A percentile compares a stretch with the other conserved stretches of the same genome.
Evolutionary conservation across 2,113 vertebrate species (phyloP).

Genomic region (Cynopterus brachyotis): DNA sequence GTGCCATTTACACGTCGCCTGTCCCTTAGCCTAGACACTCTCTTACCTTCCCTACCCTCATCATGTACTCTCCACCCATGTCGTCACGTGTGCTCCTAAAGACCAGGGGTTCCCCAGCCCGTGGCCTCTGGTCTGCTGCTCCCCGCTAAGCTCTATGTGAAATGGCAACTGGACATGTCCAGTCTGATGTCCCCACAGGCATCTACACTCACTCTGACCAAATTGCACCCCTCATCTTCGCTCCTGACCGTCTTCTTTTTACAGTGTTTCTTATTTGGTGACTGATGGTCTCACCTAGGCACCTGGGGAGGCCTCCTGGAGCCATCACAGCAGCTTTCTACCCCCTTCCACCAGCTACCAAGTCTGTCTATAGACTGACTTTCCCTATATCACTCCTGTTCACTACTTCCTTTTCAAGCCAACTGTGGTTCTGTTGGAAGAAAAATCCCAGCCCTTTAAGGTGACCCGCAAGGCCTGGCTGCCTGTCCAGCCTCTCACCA

Average conservation of each 20-base stretch:
- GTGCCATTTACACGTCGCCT: too few species aligned
- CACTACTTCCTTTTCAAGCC: neutral
- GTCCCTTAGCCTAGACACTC: neutral
- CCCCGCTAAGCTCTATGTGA: neutral
- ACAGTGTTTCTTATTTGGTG: neutral
- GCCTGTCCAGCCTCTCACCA: neutral
- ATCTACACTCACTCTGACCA: rapidly evolving
- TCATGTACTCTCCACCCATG: neutral
- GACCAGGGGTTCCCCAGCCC: rapidly evolving
- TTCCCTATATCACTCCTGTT: neutral
- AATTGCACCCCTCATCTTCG: rapidly evolving
- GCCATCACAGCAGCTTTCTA: rapidly evolving
- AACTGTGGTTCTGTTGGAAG: neutral
- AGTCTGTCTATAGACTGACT: neutral
- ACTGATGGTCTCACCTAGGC: neutral
- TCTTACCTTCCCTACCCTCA: neutral
- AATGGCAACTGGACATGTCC: neutral
- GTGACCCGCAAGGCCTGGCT: neutral
- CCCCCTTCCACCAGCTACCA: neutral
- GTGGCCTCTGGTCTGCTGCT: neutral
- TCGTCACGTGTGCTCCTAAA: too few species aligned
- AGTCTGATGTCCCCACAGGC: too few species aligned
- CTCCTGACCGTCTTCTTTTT: neutral
- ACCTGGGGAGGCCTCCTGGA: neutral
- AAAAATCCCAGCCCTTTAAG: neutral